Conservation (phyloP, 2,797 vertebrate genomes). For the Dallia pectoralis region DNA sequence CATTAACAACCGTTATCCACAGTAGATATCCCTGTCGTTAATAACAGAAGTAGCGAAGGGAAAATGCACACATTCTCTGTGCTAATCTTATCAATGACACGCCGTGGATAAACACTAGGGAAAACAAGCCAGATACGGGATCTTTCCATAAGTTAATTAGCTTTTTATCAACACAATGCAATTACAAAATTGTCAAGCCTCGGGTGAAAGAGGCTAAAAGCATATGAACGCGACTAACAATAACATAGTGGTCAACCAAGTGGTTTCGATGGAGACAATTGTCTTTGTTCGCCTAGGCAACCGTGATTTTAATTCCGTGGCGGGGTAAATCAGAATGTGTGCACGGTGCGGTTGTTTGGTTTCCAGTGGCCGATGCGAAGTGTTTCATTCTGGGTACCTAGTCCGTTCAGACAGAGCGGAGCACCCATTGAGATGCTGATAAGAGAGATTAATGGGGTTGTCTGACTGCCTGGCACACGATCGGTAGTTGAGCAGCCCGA, state of each 20-base stretch:
- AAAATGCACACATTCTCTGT: constrained; percentile 52
- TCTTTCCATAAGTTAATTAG: constrained; percentile 83
- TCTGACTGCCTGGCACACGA: constrained; percentile 75
- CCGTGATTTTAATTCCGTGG: constrained; percentile 5
- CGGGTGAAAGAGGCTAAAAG: constrained; percentile 63
- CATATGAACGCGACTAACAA: constrained; percentile 70
- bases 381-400: constrained; percentile 60
- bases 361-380: constrained; percentile 70
- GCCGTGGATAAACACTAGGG: constrained; percentile 63
- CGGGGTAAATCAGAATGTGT: constrained; percentile 63
- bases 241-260: constrained; percentile 69
- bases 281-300: constrained; percentile 42
- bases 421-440: constrained; percentile 76
- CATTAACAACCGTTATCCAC: constrained; percentile 66
- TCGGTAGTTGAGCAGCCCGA: constrained; percentile 76
- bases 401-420: constrained; percentile 53
- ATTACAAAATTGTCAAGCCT: constrained; percentile 77
- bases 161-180: constrained; percentile 79
- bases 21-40: constrained; percentile 69
- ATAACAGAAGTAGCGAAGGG: constrained; percentile 56
- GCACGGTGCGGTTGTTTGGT: constrained; percentile 67
- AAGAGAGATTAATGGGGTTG: constrained; percentile 85
- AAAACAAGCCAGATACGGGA: constrained; percentile 76
- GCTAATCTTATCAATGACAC: constrained; percentile 76
- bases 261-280: constrained; percentile 57